Conservation (phyloP, 2,888 invertebrate species). For the Brenthis hecate region DNA sequence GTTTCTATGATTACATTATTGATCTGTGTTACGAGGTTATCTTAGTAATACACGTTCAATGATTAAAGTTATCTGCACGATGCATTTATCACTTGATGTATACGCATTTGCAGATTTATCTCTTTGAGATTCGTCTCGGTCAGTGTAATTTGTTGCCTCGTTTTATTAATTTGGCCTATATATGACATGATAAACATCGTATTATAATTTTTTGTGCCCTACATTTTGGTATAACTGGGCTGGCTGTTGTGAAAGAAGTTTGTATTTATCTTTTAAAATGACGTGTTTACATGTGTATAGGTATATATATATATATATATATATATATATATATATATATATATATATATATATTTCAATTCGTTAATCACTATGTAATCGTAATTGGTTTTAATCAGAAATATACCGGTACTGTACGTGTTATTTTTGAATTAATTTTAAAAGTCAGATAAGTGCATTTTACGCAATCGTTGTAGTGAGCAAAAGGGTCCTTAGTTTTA, state of each 20-base stretch:
- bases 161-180: neutral
- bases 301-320: too few relatives aligned
- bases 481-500: neutral
- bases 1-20: conserved; percentile 32
- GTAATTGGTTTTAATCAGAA: neutral
- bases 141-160: neutral
- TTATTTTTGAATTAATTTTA: conserved; percentile 7
- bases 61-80: conserved; percentile 22
- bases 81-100: conserved; percentile 15
- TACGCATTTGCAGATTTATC: conserved; percentile 18
- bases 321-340: neutral
- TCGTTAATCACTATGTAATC: neutral
- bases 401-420: neutral
- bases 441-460: neutral
- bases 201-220: conserved; percentile 1
- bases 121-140: conserved; percentile 1
- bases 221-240: neutral
- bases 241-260: neutral
- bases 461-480: neutral
- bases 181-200: neutral
- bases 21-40: conserved; percentile 38
- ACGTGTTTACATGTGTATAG: too few relatives aligned
- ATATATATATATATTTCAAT: neutral
- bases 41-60: conserved; percentile 16
- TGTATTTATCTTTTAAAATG: neutral